Conservation (phyloP, 2,888 invertebrate genomes). For the Galerucella calmariensis region DNA sequence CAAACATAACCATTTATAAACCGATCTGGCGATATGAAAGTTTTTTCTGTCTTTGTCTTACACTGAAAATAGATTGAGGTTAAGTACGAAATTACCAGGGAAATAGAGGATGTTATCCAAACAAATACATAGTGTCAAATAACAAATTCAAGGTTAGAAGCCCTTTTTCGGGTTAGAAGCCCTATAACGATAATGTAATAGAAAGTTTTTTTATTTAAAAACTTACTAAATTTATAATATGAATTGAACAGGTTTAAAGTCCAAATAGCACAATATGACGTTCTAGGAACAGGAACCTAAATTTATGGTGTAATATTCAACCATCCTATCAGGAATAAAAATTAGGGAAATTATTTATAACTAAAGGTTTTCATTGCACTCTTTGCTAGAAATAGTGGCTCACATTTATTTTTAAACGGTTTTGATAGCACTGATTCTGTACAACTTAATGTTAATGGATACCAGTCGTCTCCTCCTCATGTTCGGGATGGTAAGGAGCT, state of each 20-base stretch:
- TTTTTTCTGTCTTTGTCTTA: slow-evolving; percentile 36
- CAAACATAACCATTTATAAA: slow-evolving; percentile 14
- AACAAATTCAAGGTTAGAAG: neutral
- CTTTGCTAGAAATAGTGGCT: neutral
- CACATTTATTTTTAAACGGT: slow-evolving; percentile 34
- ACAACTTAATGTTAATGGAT: slow-evolving; percentile 42
- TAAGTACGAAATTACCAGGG: slow-evolving; percentile 10
- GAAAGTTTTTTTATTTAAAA: too few relatives aligned
- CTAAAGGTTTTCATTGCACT: neutral
- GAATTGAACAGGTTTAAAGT: neutral
- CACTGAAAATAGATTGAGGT: slow-evolving; percentile 26
- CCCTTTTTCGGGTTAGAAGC: neutral
- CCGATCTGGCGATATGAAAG: slow-evolving; percentile 19
- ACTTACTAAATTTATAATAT: too few relatives aligned
- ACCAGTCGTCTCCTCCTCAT: neutral
- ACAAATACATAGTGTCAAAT: neutral
- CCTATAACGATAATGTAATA: neutral
- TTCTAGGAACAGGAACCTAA: neutral
- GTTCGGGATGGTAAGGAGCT: slow-evolving; percentile 77
- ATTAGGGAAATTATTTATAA: too few relatives aligned
- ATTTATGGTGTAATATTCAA: too few relatives aligned
- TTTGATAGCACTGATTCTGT: slow-evolving; percentile 47
- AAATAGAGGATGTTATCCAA: neutral
- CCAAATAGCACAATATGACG: neutral
- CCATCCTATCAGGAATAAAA: neutral